These are phyloP conservation scores for Heliconius hortense DNA, from an alignment of 2,888 invertebrate species.

Conservation along the genomic window DNA sequence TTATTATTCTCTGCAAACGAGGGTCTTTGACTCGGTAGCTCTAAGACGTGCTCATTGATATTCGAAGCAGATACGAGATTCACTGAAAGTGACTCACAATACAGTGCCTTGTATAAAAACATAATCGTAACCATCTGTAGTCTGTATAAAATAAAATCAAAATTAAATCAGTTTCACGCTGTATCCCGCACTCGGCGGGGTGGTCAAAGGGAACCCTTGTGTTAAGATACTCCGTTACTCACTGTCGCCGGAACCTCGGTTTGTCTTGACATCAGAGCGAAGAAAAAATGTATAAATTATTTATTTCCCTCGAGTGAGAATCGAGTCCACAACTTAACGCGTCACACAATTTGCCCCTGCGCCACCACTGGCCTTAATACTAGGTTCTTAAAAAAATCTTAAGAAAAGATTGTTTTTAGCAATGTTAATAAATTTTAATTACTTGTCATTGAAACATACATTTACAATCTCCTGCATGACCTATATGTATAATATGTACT, in stretches of 20 bases:
- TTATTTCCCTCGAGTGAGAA: no score
- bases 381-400: not conserved
- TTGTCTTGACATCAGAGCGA: no score
- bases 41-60: conserved; percentile 29
- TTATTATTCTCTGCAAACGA: not conserved
- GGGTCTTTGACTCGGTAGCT: not conserved
- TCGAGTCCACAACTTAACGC: no score
- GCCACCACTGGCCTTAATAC: no score
- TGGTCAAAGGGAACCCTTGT: no score
- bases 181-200: no score
- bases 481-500: not conserved
- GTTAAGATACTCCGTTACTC: no score
- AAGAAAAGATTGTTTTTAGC: not conserved
- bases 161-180: no score
- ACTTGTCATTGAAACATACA: conserved; percentile 5
- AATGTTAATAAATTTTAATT: not conserved
- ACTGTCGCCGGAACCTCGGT: no score
- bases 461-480: not conserved
- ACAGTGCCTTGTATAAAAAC: conserved; percentile 4
- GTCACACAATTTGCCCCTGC: no score
- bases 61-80: conserved; percentile 23
- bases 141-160: no score
- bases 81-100: conserved; percentile 19
- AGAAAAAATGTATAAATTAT: no score
- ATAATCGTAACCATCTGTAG: not conserved